Evolutionary conservation across 2,797 vertebrate genomes (phyloP).

Genomic region (Pyrrhura leucotis): DNA sequence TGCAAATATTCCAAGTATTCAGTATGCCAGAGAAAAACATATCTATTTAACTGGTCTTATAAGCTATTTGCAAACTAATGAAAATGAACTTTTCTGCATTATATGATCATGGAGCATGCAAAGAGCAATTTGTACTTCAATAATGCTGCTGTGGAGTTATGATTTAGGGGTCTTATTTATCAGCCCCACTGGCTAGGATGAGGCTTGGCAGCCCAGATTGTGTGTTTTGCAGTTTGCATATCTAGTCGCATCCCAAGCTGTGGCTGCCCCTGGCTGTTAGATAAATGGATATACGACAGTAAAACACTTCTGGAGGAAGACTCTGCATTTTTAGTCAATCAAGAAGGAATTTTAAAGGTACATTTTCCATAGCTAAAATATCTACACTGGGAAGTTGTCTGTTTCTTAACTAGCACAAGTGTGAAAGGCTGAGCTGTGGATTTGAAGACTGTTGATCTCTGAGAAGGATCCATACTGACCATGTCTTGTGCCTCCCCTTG

Average conservation of each 20-base stretch:
- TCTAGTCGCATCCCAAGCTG: background rate
- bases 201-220: background rate
- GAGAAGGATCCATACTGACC: background rate
- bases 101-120: background rate
- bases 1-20: constrained; percentile 40
- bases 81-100: constrained; percentile 36
- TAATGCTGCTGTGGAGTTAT: background rate
- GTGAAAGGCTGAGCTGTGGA: background rate
- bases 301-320: background rate
- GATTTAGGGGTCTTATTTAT: background rate
- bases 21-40: background rate
- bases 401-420: background rate
- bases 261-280: background rate
- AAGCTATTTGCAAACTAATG: constrained; percentile 34
- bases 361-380: background rate
- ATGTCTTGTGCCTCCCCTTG: background rate
- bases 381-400: accelerated
- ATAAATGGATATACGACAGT: background rate
- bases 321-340: background rate
- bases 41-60: background rate
- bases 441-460: background rate
- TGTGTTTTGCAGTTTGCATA: background rate
- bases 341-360: background rate
- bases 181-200: background rate
- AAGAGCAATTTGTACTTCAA: background rate